Evolutionary conservation across 1,140 invertebrate genomes (phyloP), one percentile per base, ranked within the genome.

Genomic region (Drosophila lowei): DNA sequence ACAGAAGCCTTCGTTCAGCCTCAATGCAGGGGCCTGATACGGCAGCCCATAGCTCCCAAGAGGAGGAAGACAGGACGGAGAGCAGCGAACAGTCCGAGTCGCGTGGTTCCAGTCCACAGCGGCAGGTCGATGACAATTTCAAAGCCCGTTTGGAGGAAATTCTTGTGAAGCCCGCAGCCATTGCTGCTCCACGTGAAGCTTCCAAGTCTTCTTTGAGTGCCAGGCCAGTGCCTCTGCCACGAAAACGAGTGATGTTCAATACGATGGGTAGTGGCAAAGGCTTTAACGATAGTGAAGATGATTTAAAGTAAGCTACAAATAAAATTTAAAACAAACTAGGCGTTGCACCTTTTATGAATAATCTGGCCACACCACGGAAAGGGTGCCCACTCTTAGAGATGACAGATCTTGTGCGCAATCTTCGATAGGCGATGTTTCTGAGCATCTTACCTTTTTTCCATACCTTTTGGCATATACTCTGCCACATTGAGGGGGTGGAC

Each of bases 221-320:
- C 4, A 59, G 49, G 23, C 90, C 90, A 4, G 72, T 91, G 6
- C 90, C 90, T 2, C 6, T 90, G 53, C 90, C 90, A 3, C 73
- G 90, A 2, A 91, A 91, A 41, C 79, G 86, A n/a, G 90, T 91
- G 6, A 90, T 91, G 90, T 91, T 91, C 13, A 85, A 78, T 23
- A 88, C 81, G 0, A 3, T 63, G 1, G 41, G 15, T 23, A 72
- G 48, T 47, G 65, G 77, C 0, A 74, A 63, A 30, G 63, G 28
- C 8, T 61, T 62, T 0, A 62, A 75, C 28, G 59, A 71, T 1
- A 58, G 55, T 5, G 48, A 67, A 16, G 46, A 68, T 42, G 52
- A 65, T 18, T 43, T 56, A 8, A 65, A 46, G 58, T 61, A 65
- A 52, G 30, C 42, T 15, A 15, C 18, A 56, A 15, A 44, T 25